Evolutionary conservation across 2,888 invertebrate genomes (phyloP).

Genomic region (Yponomeuta evonymella): DNA sequence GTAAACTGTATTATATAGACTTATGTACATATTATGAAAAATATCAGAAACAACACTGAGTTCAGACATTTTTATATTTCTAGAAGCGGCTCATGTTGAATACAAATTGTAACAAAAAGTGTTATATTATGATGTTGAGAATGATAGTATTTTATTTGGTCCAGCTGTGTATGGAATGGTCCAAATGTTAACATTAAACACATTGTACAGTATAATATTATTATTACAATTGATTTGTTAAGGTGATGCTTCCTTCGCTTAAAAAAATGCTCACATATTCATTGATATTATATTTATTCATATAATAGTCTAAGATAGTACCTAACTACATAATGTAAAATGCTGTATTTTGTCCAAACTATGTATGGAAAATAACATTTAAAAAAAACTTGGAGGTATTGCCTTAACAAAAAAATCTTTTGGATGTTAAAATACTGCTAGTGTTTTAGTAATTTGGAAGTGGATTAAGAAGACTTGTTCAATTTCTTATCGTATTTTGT

Average conservation of each 20-base stretch:
- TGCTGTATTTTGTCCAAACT: not conserved
- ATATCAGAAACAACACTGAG: slow-evolving; percentile 20
- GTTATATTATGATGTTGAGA: slow-evolving; percentile 58
- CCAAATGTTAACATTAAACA: slow-evolving; percentile 55
- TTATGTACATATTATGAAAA: slow-evolving; percentile 7
- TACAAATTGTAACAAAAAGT: slow-evolving; percentile 34
- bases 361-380: slow-evolving; percentile 1
- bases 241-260: slow-evolving; percentile 34
- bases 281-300: slow-evolving; percentile 13
- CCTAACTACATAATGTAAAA: slow-evolving; percentile 3
- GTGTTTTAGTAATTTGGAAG: slow-evolving; percentile 24
- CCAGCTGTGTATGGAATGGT: slow-evolving; percentile 50
- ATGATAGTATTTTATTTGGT: slow-evolving; percentile 69
- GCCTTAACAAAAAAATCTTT: slow-evolving; percentile 25
- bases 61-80: slow-evolving; percentile 39
- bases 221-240: slow-evolving; percentile 31
- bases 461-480: not conserved
- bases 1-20: slow-evolving; percentile 6
- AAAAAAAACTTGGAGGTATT: slow-evolving; percentile 18
- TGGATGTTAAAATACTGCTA: slow-evolving; percentile 33
- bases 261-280: slow-evolving; percentile 16
- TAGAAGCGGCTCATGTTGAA: slow-evolving; percentile 42
- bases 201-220: slow-evolving; percentile 42
- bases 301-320: slow-evolving; percentile 3
- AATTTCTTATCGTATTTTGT: slow-evolving; percentile 5